These are phyloP conservation scores for Exephanes ischioxanthus DNA, from an alignment of 2,888 invertebrate species.

Conservation along the genomic window DNA sequence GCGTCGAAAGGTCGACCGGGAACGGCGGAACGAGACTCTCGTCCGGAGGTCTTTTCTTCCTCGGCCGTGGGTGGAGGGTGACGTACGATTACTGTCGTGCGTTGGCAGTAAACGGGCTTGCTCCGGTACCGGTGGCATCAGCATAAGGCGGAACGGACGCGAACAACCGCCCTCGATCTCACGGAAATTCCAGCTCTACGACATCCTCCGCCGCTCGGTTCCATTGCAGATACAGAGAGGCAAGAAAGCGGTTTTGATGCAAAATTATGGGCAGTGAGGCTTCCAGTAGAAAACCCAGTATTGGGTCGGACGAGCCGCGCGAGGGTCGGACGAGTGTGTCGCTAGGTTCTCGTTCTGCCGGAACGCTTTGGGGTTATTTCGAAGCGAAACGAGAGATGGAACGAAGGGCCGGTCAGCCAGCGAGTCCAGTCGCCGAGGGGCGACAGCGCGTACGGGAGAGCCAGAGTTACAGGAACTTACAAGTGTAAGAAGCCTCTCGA, in stretches of 20 bases:
- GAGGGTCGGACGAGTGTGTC: slow-evolving; percentile 1
- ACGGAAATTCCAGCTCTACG: background rate
- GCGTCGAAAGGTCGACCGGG: slow-evolving; percentile 28
- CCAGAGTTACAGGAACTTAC: background rate
- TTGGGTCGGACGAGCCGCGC: slow-evolving; percentile 35
- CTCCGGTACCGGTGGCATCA: slow-evolving; percentile 28
- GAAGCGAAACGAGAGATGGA: background rate
- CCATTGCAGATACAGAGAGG: background rate
- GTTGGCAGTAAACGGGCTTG: slow-evolving; percentile 45
- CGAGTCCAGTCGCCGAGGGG: background rate
- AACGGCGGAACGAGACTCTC: slow-evolving; percentile 20
- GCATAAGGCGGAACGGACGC: slow-evolving; percentile 44
- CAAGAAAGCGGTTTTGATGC: slow-evolving; percentile 10
- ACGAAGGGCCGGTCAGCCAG: background rate
- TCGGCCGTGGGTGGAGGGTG: slow-evolving; percentile 17
- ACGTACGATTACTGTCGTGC: slow-evolving; percentile 58
- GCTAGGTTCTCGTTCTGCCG: background rate
- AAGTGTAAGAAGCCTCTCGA: slow-evolving; percentile 2
- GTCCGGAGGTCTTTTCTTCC: slow-evolving; percentile 24
- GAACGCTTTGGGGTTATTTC: background rate
- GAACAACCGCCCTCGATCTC: slow-evolving; percentile 1
- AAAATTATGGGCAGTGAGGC: background rate
- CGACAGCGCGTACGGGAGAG: background rate
- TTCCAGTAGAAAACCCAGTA: slow-evolving; percentile 25
- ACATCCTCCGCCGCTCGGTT: background rate